Conservation (phyloP, 2,888 invertebrate species). For the Heteromurus nitidus region DNA sequence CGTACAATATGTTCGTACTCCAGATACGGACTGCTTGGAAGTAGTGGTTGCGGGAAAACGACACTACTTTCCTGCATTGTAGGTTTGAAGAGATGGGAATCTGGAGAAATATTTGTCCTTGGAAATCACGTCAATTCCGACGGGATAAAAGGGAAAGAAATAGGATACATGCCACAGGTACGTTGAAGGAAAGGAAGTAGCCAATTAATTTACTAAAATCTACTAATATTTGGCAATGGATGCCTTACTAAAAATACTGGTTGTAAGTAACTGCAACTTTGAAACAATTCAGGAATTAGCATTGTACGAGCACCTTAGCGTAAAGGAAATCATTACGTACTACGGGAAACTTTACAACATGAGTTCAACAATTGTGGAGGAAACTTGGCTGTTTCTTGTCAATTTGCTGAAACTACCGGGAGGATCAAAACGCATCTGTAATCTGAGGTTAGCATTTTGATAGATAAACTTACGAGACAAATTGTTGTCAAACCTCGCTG, state of each 20-base stretch:
- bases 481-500: background rate
- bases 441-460: conserved; percentile 26
- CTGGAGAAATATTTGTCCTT: conserved; percentile 75
- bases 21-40: conserved; percentile 94
- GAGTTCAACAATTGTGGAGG: background rate
- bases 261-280: background rate
- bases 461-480: background rate
- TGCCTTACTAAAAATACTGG: too few relatives aligned
- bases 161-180: conserved; percentile 77
- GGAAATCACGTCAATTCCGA: conserved; percentile 75
- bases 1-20: background rate
- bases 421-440: conserved; percentile 3
- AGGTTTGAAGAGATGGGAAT: conserved; percentile 75
- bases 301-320: conserved; percentile 58
- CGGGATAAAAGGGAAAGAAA: conserved; percentile 75
- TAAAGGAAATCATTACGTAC: conserved; percentile 56
- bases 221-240: background rate
- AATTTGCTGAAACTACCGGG: background rate
- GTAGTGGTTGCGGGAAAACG: conserved; percentile 88
- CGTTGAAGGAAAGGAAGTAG: background rate
- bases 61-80: conserved; percentile 75
- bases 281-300: conserved; percentile 56
- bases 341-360: conserved; percentile 47
- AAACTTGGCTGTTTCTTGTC: background rate
- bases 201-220: background rate